These are phyloP conservation scores for Salvelinus namaycush DNA, from an alignment of 2,113 vertebrate genomes.

Conservation along the genomic window DNA sequence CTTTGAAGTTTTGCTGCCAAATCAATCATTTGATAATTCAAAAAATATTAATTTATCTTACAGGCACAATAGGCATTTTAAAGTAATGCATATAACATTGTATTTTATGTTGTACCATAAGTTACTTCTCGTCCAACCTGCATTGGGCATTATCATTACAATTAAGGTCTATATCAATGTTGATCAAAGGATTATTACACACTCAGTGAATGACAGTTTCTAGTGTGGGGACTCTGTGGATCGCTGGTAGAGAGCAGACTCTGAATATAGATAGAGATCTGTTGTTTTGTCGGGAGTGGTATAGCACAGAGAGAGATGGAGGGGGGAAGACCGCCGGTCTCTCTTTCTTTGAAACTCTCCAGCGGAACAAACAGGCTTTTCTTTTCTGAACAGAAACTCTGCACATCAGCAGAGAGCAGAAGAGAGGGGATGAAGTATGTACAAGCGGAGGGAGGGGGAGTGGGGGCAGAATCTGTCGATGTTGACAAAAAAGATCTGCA, in stretches of 20 bases:
- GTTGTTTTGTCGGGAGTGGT: slow-evolving; percentile 63
- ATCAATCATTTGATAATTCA: too few species aligned
- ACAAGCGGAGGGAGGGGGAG: slow-evolving; percentile 37
- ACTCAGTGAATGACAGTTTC: not conserved
- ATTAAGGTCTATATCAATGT: not conserved
- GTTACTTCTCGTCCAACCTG: not conserved
- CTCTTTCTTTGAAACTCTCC: slow-evolving; percentile 75
- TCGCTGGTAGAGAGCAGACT: slow-evolving; percentile 35
- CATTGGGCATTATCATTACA: not conserved
- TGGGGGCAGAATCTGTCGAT: slow-evolving; percentile 44
- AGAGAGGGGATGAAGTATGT: slow-evolving; percentile 53
- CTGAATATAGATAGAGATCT: slow-evolving; percentile 64
- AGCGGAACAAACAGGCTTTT: slow-evolving; percentile 79
- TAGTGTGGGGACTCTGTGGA: not conserved
- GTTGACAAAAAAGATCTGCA: slow-evolving; percentile 52
- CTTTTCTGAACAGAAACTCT: slow-evolving; percentile 73
- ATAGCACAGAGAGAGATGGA: slow-evolving; percentile 48
- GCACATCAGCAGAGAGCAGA: slow-evolving; percentile 74
- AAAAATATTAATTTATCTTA: too few species aligned
- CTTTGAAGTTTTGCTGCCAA: too few species aligned
- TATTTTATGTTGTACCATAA: too few species aligned
- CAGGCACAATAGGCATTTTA: too few species aligned
- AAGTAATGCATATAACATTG: too few species aligned
- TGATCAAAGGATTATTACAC: not conserved
- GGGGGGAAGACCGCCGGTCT: slow-evolving; percentile 41